These are phyloP conservation scores for Antheraea assamensis DNA, from an alignment of 2,888 invertebrate species.

Conservation along the genomic window DNA sequence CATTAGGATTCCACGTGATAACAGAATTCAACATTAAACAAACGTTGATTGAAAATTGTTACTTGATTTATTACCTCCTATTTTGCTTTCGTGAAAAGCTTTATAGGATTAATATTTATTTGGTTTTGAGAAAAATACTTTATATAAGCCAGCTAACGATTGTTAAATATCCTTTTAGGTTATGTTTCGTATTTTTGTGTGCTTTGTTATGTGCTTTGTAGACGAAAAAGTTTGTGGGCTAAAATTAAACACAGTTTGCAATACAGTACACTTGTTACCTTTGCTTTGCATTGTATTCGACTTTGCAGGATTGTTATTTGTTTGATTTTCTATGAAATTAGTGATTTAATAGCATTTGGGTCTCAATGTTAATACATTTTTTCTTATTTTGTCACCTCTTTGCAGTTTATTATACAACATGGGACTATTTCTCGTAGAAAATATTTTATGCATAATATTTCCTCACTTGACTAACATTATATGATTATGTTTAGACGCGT, in stretches of 20 bases:
- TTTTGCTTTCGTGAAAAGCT: not conserved
- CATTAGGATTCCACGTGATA: slow-evolving; percentile 3
- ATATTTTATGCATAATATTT: too few relatives aligned
- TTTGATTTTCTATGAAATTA: not conserved
- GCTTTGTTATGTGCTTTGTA: not conserved
- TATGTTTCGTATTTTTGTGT: not conserved
- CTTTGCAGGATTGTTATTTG: not conserved
- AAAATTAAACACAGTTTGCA: not conserved
- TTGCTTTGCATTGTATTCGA: not conserved
- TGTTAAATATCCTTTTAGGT: not conserved
- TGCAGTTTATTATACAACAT: too few relatives aligned
- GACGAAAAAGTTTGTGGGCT: not conserved
- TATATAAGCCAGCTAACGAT: not conserved
- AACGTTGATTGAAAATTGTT: slow-evolving; percentile 6
- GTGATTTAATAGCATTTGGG: not conserved
- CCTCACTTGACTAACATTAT: too few relatives aligned
- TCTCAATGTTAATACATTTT: not conserved
- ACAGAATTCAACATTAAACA: not conserved
- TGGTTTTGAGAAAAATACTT: not conserved
- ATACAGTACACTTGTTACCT: not conserved
- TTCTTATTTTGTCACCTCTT: not conserved
- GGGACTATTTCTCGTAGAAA: too few relatives aligned
- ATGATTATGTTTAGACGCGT: too few relatives aligned
- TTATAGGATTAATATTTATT: not conserved
- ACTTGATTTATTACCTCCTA: not conserved